Base-by-base conservation (phyloP, 2,888 invertebrate species). In the Zaprionus lineosus region DNA sequence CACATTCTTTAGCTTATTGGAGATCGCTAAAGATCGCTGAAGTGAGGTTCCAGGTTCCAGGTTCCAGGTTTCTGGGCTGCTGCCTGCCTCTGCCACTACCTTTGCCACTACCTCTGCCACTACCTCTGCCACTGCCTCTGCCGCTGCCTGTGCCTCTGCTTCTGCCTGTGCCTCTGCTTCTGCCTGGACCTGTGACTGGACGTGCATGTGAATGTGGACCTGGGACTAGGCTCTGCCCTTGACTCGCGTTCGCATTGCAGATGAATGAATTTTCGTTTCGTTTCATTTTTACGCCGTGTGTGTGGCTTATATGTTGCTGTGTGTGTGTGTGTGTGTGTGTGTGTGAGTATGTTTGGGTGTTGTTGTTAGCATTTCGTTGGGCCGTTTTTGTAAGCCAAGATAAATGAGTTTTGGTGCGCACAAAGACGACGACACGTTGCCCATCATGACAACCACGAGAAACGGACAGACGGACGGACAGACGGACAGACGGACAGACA, bases 401-500 rank as follows among this genome's bases (percentile, higher is more conserved):
- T 85, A 86, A 85, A 85, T 85, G 84, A 86, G 84, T 86, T 86
- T 84, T 84, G 81, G 77, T 85, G 67, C 52, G 67, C 79, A 83
- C 86, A 83, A 81, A 85, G 86, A 83, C 85, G 83, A 82, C 78
- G 83, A 84, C 83, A 78, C 78, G 74, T 73, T 84, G 77, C 70
- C 58, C 76, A 74, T 71, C 71, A 74, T 61, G 72, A 71, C 70
- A 69, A 53, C 44, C 66, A 59, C 64, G 43, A 31, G 41, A 24
- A 40, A 36, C 36, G 36, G 16, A 51, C 37, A 28, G 40, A 33
- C 28, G 33, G 34, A 56, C 41, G 9, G 21, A 11, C 29, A n/a
- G 31, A 41, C 16, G 6, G 26, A 12, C 33, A 6, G 16, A n/a
- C 26, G 7, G 46, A 8, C 26, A 1, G 12, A 24, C 21, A 5